phyloP scores from a whole-genome alignment of 2,888 invertebrate species.

The Xylota sylvarum region DNA sequence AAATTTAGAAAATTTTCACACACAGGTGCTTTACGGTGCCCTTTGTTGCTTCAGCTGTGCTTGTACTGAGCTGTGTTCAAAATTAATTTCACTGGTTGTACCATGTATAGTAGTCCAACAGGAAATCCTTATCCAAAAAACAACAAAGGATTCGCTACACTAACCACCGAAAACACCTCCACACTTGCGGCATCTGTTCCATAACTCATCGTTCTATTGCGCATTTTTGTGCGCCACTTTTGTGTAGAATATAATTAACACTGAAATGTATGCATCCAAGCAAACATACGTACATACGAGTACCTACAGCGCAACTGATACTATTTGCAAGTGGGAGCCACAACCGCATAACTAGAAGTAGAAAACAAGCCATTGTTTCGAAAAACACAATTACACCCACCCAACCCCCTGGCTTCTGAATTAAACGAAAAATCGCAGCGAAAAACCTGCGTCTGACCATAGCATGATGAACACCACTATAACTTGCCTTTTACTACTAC shows the following conservation, averaged over 20 bases:
- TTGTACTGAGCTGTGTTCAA: neutral
- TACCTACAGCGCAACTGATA: constrained; percentile 26
- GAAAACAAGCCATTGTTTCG: constrained; percentile 63
- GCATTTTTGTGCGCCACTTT: constrained; percentile 60
- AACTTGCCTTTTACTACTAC: constrained; percentile 61
- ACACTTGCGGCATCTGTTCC: constrained; percentile 64
- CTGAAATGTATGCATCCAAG: constrained; percentile 56
- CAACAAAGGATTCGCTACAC: constrained; percentile 51
- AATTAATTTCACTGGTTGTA: constrained; percentile 52
- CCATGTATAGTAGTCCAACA: constrained; percentile 33
- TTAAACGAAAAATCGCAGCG: constrained; percentile 57
- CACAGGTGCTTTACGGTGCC: constrained; percentile 39
- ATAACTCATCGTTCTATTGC: constrained; percentile 58
- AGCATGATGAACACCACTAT: constrained; percentile 61
- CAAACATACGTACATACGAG: constrained; percentile 1
- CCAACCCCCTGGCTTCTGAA: constrained; percentile 14
- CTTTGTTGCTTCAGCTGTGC: constrained; percentile 30
- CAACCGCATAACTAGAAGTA: constrained; percentile 29
- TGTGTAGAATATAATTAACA: constrained; percentile 70
- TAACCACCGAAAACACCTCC: constrained; percentile 54
- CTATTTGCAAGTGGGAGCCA: constrained; percentile 19
- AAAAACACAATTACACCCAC: constrained; percentile 49
- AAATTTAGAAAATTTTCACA: constrained; percentile 28
- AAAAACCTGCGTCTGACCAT: constrained; percentile 71
- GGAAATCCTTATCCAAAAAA: constrained; percentile 56